These are phyloP conservation scores for Pongo abelii DNA, from an alignment of 2,113 vertebrate genomes.

Conservation along the genomic window DNA sequence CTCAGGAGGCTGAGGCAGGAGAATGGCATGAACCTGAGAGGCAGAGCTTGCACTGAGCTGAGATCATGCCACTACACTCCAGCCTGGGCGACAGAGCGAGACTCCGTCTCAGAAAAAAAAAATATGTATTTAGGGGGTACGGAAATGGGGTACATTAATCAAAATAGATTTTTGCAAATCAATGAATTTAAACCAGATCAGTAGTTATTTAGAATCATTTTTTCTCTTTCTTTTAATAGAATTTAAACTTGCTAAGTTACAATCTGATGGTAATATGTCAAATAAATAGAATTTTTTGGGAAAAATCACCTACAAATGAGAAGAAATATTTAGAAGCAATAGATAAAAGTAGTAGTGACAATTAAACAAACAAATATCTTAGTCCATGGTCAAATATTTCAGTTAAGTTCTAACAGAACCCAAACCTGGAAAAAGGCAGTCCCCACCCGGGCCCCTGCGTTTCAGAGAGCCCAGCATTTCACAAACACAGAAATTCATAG, in stretches of 20 bases:
- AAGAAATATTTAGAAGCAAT: background rate
- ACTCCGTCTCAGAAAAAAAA: too few species aligned
- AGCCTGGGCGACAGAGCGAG: too few species aligned
- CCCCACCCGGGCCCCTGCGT: accelerated
- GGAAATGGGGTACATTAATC: background rate
- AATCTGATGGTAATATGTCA: background rate
- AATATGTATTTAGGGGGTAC: too few species aligned
- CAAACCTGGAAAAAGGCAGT: too few species aligned
- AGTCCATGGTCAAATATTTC: background rate
- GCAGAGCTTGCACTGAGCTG: too few species aligned
- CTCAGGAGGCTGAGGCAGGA: too few species aligned
- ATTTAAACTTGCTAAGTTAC: background rate
- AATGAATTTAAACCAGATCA: background rate
- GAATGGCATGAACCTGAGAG: too few species aligned
- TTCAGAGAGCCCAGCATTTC: background rate
- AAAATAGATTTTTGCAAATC: background rate
- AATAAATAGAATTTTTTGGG: background rate
- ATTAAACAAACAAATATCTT: background rate
- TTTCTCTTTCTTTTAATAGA: background rate
- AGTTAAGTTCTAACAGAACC: background rate
- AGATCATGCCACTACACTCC: too few species aligned
- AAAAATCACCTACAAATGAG: background rate
- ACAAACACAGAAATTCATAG: background rate
- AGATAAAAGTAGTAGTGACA: background rate
- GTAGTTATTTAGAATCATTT: background rate